These are phyloP conservation scores for Calliphora vicina DNA, from an alignment of 1,140 invertebrate genomes.

Conservation along the genomic window DNA sequence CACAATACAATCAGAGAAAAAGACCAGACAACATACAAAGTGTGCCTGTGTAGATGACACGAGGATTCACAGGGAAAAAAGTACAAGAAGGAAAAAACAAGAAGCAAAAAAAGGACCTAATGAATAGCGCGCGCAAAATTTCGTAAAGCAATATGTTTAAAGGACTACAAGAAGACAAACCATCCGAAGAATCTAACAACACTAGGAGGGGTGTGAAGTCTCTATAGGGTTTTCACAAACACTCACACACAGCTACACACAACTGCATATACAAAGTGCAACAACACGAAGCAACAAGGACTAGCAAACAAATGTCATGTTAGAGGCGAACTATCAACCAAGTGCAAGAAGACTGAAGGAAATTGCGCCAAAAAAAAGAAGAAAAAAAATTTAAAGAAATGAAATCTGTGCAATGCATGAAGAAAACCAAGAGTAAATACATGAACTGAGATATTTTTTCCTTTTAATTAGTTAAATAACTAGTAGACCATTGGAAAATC, in stretches of 20 bases:
- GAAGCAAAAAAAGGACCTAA: background rate
- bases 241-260: background rate
- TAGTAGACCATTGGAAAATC: background rate
- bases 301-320: background rate
- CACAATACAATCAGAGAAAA: conserved; percentile 16
- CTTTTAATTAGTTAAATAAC: background rate
- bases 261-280: background rate
- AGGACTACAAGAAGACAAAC: conserved; percentile 4
- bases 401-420: background rate
- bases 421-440: background rate
- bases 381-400: too few relatives aligned
- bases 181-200: background rate
- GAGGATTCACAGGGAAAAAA: background rate
- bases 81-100: background rate
- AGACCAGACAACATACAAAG: conserved; percentile 12
- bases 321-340: background rate
- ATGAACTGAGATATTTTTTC: background rate
- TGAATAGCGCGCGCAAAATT: conserved; percentile 21
- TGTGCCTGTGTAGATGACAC: conserved; percentile 26
- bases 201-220: conserved; percentile 6
- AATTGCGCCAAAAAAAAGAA: conserved; percentile 29
- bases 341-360: background rate
- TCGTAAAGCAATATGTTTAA: background rate
- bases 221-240: background rate
- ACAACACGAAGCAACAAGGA: conserved; percentile 1